Base-by-base conservation (phyloP, 1,140 invertebrate genomes). In the Pogonomyrmex barbatus region DNA sequence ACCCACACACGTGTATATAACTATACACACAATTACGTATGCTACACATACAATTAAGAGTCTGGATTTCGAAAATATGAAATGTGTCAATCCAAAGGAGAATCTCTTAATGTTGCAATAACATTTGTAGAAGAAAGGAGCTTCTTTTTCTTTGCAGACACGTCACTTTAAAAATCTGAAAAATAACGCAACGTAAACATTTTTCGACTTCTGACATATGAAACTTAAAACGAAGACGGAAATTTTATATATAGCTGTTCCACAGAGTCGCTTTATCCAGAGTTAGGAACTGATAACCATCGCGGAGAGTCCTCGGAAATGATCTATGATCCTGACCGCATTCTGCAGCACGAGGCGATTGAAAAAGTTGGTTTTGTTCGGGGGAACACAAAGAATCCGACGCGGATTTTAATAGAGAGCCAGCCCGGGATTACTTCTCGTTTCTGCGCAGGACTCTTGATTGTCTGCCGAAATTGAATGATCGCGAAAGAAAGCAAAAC, bases 331-430 rank as follows among this genome's bases (percentile, higher is more conserved):
- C 42, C n/a, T 12, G 54, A 75, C 47, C 54, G 42, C 54, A 36
- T 83, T 8, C 54, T 75, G 54, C 54, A 81, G 78, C 4, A 45
- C n/a, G 63, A 60, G 75, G 84, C 85, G 78, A 89, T 89, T 88
- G 89, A 79, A 90, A 90, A 89, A 85, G 88, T 84, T 75, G 73
- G 77, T 84, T 81, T 75, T 65, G 63, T 70, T 52, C 33, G 17
- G 71, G 24, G n/a, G 52, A 85, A 67, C 52, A 78, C 45, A 87
- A 90, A 84, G 85, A 73, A 68, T 71, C 50, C 85, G 84, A 86
- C 77, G 77, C 65, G 88, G 88, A 89, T 90, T 90, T 90, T 90
- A 90, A 89, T 89, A 88, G 88, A 87, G 58, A 88, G 45, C 65
- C 56, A 52, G 83, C 65, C 70, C 47, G 70, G 58, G 88, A 90